These are phyloP conservation scores for Carassius gibelio DNA, from an alignment of 2,113 vertebrate genomes.

Conservation along the genomic window DNA sequence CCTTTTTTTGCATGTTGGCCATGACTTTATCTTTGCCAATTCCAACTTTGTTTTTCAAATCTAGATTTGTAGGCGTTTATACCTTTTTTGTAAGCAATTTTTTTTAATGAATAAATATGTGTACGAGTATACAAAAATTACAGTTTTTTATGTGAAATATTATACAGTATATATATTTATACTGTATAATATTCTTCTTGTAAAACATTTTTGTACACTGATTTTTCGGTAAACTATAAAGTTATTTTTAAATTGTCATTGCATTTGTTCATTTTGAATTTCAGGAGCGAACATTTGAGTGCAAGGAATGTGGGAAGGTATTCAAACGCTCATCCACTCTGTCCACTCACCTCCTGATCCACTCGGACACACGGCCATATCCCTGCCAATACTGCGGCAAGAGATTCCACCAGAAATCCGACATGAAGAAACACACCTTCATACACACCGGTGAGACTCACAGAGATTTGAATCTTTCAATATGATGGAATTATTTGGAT, in stretches of 20 bases:
- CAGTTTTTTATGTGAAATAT: too few species aligned
- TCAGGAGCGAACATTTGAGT: constrained; percentile 67
- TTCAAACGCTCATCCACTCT: constrained; percentile 79
- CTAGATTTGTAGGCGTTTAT: neutral
- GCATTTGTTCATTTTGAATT: neutral
- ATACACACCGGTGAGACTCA: constrained; percentile 53
- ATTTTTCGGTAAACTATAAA: neutral
- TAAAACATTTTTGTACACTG: neutral
- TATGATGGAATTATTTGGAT: neutral
- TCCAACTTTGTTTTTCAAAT: neutral
- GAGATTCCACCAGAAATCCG: constrained; percentile 77
- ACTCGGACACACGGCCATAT: constrained; percentile 75
- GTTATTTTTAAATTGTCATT: too few species aligned
- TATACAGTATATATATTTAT: too few species aligned
- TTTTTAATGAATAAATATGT: too few species aligned
- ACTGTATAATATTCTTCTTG: too few species aligned
- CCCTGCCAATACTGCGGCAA: constrained; percentile 78
- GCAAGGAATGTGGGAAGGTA: constrained; percentile 71
- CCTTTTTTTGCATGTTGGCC: too few species aligned
- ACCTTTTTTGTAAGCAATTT: neutral
- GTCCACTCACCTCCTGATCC: constrained; percentile 77
- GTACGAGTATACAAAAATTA: too few species aligned
- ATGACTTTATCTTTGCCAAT: neutral
- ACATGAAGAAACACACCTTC: constrained; percentile 65
- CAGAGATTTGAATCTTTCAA: neutral